Evolutionary conservation across 2,888 invertebrate species (phyloP).

Genomic region (Drosophila mimica): DNA sequence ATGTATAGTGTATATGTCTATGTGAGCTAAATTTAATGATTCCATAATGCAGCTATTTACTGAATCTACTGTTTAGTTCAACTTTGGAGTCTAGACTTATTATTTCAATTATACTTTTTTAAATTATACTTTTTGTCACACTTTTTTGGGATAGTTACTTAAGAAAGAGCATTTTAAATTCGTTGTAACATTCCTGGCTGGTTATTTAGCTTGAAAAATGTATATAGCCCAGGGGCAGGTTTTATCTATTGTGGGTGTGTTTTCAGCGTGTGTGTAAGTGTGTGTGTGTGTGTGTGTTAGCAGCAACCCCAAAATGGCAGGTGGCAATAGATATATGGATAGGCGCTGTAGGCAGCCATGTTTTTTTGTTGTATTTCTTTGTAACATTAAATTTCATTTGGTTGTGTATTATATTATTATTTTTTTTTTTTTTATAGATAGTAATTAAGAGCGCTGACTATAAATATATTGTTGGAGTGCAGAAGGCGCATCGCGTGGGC

Average conservation of each 20-base stretch:
- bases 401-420: slow-evolving; percentile 26
- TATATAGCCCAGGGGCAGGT: slow-evolving; percentile 71
- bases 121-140: not conserved
- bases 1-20: not conserved
- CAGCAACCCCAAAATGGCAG: slow-evolving; percentile 77
- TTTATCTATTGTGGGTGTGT: slow-evolving; percentile 66
- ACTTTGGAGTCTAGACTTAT: too few relatives aligned
- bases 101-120: too few relatives aligned
- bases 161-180: slow-evolving; percentile 22
- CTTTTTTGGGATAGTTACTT: not conserved
- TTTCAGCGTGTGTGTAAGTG: slow-evolving; percentile 11
- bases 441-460: slow-evolving; percentile 56
- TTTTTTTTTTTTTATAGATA: slow-evolving; percentile 21
- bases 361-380: slow-evolving; percentile 25
- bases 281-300: slow-evolving; percentile 25
- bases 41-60: not conserved
- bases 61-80: not conserved
- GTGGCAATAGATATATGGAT: slow-evolving; percentile 67
- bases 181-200: slow-evolving; percentile 6
- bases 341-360: slow-evolving; percentile 72
- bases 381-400: slow-evolving; percentile 49
- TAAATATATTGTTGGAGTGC: slow-evolving; percentile 42
- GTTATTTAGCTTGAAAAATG: slow-evolving; percentile 47
- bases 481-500: slow-evolving; percentile 60
- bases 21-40: not conserved